These are phyloP conservation scores for Drosophila nr. perissopoda DNA, from an alignment of 2,888 invertebrate species.

Conservation along the genomic window DNA sequence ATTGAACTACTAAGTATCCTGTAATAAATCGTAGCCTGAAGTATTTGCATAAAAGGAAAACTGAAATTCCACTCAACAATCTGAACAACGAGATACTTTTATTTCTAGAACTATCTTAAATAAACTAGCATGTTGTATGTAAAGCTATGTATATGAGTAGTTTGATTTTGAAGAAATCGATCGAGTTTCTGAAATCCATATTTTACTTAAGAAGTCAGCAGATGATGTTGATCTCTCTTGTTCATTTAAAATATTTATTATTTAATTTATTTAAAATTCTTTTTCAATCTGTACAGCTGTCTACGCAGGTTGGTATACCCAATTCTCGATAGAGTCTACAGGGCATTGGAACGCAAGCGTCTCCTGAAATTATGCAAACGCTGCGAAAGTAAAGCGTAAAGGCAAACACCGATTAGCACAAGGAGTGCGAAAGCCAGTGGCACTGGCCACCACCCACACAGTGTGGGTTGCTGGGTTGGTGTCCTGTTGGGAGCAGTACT, in stretches of 20 bases:
- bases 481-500: constrained; percentile 17
- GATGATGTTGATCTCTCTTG: not conserved
- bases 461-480: not conserved
- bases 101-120: not conserved
- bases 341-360: constrained; percentile 28
- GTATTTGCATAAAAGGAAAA: not conserved
- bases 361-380: constrained; percentile 64
- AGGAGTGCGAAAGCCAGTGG: constrained; percentile 51
- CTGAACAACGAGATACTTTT: not conserved
- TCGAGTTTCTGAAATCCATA: not conserved
- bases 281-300: not conserved
- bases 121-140: not conserved
- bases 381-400: constrained; percentile 61
- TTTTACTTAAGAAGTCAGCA: not conserved
- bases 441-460: constrained; percentile 15
- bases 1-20: constrained; percentile 18
- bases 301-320: not conserved
- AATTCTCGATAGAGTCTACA: not conserved
- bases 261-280: not conserved
- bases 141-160: accelerated
- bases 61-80: not conserved
- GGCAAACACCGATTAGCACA: constrained; percentile 68
- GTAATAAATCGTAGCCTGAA: not conserved
- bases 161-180: not conserved
- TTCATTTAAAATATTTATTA: too few species aligned